A percentile compares a stretch with the other conserved stretches of the same genome.
These are phyloP conservation scores for Phrynosoma blainvillii DNA, from an alignment of 2,113 vertebrate species.

Conservation along the genomic window DNA sequence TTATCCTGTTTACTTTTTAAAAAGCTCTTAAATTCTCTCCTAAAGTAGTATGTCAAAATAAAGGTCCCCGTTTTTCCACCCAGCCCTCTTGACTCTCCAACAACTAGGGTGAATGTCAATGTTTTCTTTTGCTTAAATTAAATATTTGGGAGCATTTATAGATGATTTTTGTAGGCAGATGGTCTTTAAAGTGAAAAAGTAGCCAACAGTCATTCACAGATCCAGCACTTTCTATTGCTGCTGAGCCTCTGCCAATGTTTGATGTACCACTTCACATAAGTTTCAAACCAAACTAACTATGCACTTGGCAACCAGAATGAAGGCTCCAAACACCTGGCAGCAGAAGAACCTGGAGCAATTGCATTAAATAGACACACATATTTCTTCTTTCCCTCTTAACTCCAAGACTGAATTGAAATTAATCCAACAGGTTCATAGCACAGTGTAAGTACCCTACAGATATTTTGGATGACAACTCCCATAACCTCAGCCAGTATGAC, in stretches of 20 bases:
- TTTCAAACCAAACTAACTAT: slow-evolving; percentile 68
- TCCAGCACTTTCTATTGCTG: neutral
- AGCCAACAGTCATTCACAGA: slow-evolving; percentile 37
- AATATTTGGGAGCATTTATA: slow-evolving; percentile 22
- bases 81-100: neutral
- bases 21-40: slow-evolving; percentile 13
- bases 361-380: slow-evolving; percentile 22
- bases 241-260: slow-evolving; percentile 73
- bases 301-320: slow-evolving; percentile 61
- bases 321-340: slow-evolving; percentile 61
- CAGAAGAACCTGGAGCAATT: slow-evolving; percentile 48
- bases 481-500: neutral
- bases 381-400: neutral
- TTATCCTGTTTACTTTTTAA: slow-evolving; percentile 10
- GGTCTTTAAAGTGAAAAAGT: slow-evolving; percentile 49
- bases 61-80: neutral
- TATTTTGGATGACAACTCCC: neutral
- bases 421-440: neutral
- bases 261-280: slow-evolving; percentile 74
- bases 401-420: neutral
- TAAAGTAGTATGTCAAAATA: slow-evolving; percentile 15
- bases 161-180: slow-evolving; percentile 63
- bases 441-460: neutral
- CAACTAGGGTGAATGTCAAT: slow-evolving; percentile 26
- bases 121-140: slow-evolving; percentile 24